Base-by-base conservation (phyloP, 2,113 vertebrate species). In the Triplophysa rosa region DNA sequence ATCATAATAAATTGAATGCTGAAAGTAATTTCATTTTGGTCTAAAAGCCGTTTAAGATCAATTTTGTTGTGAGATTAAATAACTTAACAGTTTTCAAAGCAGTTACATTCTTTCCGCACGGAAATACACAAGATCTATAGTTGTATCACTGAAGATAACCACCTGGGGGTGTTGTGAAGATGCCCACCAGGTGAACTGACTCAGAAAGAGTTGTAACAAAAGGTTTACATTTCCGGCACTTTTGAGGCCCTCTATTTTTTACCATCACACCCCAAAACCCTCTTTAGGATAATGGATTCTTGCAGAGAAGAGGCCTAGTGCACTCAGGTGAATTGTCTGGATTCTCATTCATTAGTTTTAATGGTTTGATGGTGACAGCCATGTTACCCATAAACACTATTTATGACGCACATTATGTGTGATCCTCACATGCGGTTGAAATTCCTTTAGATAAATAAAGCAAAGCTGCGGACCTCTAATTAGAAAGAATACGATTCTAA, bases 311-410 rank as follows among this genome's bases (percentile, higher is more conserved):
- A 87, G 85, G 87, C 86, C 87, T 86, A 88, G 91, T 90, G 89
- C 89, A 90, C 90, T 92, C 90, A 89, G 88, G 90, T 90, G 91
- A 91, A 88, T 92, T 89, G 90, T 92, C 90, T 87, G 80, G 82
- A 85, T 87, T 80, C 86, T 87, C 84, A 82, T 93, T 91, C 89
- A 92, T 93, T 91, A 91, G 80, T 75, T 84, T 88, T 91, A 92
- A 92, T 92, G 90, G 91, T 92, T 91, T 90, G 82, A 91, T 87
- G 66, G 78, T 87, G 90, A 87, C 89, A 87, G 82, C 82, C 89
- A 90, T 89, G 86, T 91, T 91, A 92, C 89, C 91, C 85, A 92
- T 93, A 92, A 93, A 92, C 90, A 87, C 86, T 91, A 91, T 92
- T 93, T 92, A 92, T 89, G 90, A 86, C 65, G 37, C 82, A 82